phyloP scores from a whole-genome alignment of 92 coral and sea anemone species.

The Metridium senile region DNA sequence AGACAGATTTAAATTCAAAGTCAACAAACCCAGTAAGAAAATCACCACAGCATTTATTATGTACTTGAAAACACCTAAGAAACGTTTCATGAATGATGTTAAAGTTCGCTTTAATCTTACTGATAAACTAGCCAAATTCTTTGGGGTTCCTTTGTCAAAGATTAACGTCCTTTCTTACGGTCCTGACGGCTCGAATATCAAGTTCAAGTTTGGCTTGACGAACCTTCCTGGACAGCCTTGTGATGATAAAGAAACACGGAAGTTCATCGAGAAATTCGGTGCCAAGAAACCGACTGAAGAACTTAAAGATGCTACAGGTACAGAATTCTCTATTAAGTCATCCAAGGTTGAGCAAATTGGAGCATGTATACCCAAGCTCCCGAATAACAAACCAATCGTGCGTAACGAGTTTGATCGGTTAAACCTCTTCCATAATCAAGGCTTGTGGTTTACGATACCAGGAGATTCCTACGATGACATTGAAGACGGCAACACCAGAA shows the following conservation, averaged over 20 bases:
- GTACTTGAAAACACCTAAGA: conserved; percentile 28
- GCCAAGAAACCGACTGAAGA: neutral
- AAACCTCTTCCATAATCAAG: conserved; percentile 53
- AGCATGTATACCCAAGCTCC: conserved; percentile 10
- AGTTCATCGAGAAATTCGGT: conserved; percentile 43
- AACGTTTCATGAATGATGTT: conserved; percentile 57
- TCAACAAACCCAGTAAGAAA: conserved; percentile 12
- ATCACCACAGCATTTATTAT: conserved; percentile 27
- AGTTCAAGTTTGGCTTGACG: conserved; percentile 40
- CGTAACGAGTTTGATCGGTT: conserved; percentile 56
- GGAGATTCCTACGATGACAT: conserved; percentile 55
- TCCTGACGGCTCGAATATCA: conserved; percentile 33
- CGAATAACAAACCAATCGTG: conserved; percentile 49
- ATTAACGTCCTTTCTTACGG: conserved; percentile 46
- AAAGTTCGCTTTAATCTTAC: conserved; percentile 47
- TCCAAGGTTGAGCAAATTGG: conserved; percentile 39
- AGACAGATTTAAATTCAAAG: conserved; percentile 10
- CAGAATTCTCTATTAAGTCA: conserved; percentile 25
- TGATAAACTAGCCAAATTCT: conserved; percentile 61
- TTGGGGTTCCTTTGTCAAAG: conserved; percentile 45
- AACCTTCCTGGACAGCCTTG: conserved; percentile 38
- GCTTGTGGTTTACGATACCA: conserved; percentile 52
- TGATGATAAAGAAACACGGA: conserved; percentile 6
- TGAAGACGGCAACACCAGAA: conserved; percentile 61
- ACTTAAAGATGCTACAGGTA: conserved; percentile 12